A percentile compares a stretch with the other conserved stretches of the same genome.
phyloP scores from a whole-genome alignment of 1,140 invertebrate species.

The Cotesia vestalis region DNA sequence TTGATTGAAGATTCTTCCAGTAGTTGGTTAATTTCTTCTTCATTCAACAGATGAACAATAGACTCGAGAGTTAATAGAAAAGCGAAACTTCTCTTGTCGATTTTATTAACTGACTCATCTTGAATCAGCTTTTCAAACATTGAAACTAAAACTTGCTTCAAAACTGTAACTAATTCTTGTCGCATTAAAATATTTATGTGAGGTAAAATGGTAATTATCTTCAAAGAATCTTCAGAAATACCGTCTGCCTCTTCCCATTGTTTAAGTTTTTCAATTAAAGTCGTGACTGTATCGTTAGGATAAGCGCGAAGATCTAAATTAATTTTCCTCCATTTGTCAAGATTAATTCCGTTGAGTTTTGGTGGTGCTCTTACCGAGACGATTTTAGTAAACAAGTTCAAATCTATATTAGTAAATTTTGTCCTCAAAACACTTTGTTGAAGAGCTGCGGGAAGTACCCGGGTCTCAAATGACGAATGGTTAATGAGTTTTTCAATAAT shows the following conservation, averaged over 20 bases:
- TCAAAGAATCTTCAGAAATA: constrained; percentile 46
- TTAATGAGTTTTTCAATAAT: constrained; percentile 73
- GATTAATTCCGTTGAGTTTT: constrained; percentile 68
- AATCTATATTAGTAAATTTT: constrained; percentile 65
- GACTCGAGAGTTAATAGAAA: constrained; percentile 67
- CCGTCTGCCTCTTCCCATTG: constrained; percentile 31
- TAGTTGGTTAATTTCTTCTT: constrained; percentile 61
- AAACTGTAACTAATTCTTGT: constrained; percentile 42
- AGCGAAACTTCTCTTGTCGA: constrained; percentile 48
- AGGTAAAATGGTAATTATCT: constrained; percentile 55
- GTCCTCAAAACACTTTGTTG: constrained; percentile 67
- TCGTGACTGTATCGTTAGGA: constrained; percentile 41
- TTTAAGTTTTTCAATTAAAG: constrained; percentile 43
- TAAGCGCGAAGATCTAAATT: constrained; percentile 69
- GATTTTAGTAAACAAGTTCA: constrained; percentile 75
- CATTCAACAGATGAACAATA: constrained; percentile 66
- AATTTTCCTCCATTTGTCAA: constrained; percentile 73
- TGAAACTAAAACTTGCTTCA: constrained; percentile 41
- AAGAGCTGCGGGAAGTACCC: constrained; percentile 76
- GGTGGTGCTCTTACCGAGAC: constrained; percentile 74
- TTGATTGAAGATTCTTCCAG: constrained; percentile 48
- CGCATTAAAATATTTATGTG: constrained; percentile 60
- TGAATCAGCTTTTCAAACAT: constrained; percentile 47
- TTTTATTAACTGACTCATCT: constrained; percentile 9
- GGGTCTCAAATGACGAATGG: constrained; percentile 76